A percentile compares a stretch with the other conserved stretches of the same genome.
Conservation (phyloP, 2,113 vertebrate genomes). For the Silurus meridionalis region DNA sequence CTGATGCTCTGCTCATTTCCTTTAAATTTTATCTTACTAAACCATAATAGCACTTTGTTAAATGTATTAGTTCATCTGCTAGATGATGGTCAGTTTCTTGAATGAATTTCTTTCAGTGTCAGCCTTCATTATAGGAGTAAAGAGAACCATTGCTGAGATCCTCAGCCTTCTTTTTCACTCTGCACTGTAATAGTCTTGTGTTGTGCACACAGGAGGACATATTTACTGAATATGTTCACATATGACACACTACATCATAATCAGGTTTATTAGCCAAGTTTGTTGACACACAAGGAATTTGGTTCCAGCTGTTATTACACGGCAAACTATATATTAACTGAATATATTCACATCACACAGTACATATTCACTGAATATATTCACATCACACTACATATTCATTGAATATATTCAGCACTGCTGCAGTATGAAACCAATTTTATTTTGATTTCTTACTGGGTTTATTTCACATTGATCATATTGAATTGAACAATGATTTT, state of each 20-base stretch:
- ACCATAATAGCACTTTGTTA: background rate
- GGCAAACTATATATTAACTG: too few relatives aligned
- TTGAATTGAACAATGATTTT: background rate
- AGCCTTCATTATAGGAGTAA: background rate
- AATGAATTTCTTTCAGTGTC: slow-evolving; percentile 14
- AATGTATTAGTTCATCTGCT: background rate
- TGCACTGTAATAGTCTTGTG: background rate
- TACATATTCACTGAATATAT: too few relatives aligned
- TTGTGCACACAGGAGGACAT: background rate
- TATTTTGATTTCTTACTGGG: background rate
- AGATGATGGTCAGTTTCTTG: background rate
- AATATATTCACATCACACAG: too few relatives aligned
- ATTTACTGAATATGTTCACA: slow-evolving; percentile 2
- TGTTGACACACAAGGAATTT: too few relatives aligned
- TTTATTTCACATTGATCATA: background rate
- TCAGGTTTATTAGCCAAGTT: too few relatives aligned
- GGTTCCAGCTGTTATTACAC: too few relatives aligned
- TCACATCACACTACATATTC: background rate
- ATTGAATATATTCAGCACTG: background rate
- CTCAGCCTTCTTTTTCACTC: slow-evolving; percentile 14
- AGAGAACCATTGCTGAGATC: slow-evolving; percentile 59
- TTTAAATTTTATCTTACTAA: slow-evolving; percentile 10
- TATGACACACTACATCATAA: too few relatives aligned
- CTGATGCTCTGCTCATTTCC: slow-evolving; percentile 21
- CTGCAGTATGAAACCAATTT: background rate